Evolutionary conservation across 2,797 vertebrate species (phyloP).

Genomic region (Phataginus tetradactyla): DNA sequence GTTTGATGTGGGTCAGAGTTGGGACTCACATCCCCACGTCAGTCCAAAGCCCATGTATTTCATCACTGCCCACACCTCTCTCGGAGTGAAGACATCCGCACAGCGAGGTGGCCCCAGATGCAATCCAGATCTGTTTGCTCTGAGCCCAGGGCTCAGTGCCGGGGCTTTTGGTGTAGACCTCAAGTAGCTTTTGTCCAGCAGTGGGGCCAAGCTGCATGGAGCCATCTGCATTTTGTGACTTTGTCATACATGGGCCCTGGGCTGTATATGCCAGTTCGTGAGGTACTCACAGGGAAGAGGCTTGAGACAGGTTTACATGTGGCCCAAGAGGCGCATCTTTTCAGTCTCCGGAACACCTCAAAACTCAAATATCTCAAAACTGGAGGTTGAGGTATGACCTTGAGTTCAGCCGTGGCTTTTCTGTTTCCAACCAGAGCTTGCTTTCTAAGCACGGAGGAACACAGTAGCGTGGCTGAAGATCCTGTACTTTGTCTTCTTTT

Average conservation of each 20-base stretch:
- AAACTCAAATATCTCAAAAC: not conserved
- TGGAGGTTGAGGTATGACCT: not conserved
- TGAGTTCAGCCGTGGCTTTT: not conserved
- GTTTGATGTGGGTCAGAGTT: not conserved
- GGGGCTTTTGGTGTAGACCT: too few species aligned
- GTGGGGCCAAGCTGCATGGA: not conserved
- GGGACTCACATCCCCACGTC: not conserved
- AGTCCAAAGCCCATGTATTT: not conserved
- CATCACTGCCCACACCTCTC: too few species aligned
- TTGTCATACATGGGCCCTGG: not conserved
- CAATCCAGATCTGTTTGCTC: not conserved
- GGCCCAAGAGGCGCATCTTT: not conserved
- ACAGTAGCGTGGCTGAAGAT: not conserved
- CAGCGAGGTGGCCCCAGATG: not conserved
- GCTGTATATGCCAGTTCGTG: not conserved
- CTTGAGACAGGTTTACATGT: not conserved
- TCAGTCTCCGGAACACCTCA: too few species aligned
- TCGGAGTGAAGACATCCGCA: not conserved
- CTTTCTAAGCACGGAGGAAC: not conserved
- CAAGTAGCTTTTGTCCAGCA: not conserved
- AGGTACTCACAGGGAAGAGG: not conserved
- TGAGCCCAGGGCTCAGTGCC: not conserved
- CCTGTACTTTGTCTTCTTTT: not conserved
- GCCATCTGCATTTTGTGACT: not conserved
- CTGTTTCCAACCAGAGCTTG: not conserved